A percentile compares a stretch with the other conserved stretches of the same genome.
Evolutionary conservation across 2,797 vertebrate genomes (phyloP).

Genomic region (Coranthus polyacanthus): DNA sequence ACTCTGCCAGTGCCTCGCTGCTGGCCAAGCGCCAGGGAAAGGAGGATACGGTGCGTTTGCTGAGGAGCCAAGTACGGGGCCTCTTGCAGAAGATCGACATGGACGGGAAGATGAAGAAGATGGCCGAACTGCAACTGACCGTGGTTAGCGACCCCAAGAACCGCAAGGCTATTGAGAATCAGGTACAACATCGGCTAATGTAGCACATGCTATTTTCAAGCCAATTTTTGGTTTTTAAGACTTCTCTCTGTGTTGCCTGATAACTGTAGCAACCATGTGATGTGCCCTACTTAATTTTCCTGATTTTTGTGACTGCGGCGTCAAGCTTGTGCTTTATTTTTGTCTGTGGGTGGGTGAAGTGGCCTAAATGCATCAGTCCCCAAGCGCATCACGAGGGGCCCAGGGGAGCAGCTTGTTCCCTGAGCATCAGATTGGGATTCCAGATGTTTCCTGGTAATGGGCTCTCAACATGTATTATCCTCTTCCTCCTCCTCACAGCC

Average conservation of each 20-base stretch:
- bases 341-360: slow-evolving; percentile 70
- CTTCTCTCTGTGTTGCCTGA: background rate
- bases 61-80: slow-evolving; percentile 89
- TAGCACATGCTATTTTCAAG: background rate
- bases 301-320: slow-evolving; percentile 42
- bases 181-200: slow-evolving; percentile 79
- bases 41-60: slow-evolving; percentile 91
- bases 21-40: slow-evolving; percentile 95
- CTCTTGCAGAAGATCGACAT: slow-evolving; percentile 96
- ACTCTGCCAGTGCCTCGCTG: slow-evolving; percentile 94
- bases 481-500: slow-evolving; percentile 64
- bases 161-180: slow-evolving; percentile 96
- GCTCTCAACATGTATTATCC: slow-evolving; percentile 77
- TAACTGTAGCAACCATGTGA: slow-evolving; percentile 31
- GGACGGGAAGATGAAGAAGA: slow-evolving; percentile 98
- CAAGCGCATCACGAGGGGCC: slow-evolving; percentile 56
- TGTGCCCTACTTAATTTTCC: slow-evolving; percentile 60
- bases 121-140: slow-evolving; percentile 93
- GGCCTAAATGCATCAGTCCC: slow-evolving; percentile 76
- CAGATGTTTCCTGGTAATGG: slow-evolving; percentile 83
- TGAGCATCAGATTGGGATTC: slow-evolving; percentile 74
- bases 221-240: slow-evolving; percentile 8
- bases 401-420: slow-evolving; percentile 67
- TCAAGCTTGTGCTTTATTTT: slow-evolving; percentile 59
- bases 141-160: slow-evolving; percentile 92